Conservation (phyloP, 2,113 vertebrate species). For the Hemibagrus wyckioides region DNA sequence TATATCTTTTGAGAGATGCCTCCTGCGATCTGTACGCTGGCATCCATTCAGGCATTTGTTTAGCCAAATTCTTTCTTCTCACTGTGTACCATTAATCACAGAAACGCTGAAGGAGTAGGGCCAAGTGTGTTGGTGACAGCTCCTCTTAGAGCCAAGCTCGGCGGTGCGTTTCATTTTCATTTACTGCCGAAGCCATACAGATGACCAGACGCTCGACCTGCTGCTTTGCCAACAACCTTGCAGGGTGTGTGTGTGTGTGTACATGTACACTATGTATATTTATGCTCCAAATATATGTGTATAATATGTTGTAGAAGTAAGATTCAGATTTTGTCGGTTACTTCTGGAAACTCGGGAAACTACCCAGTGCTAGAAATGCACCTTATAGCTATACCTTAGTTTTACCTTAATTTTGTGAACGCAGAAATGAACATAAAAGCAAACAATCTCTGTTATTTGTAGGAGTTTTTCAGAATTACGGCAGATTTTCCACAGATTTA, state of each 20-base stretch:
- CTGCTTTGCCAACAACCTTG: constrained; percentile 32
- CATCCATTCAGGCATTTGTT: background rate
- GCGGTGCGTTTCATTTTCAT: constrained; percentile 21
- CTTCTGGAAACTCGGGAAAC: too few relatives aligned
- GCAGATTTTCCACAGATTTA: too few relatives aligned
- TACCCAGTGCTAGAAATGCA: background rate
- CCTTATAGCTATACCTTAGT: too few relatives aligned
- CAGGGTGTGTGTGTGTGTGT: background rate
- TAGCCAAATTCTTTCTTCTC: background rate
- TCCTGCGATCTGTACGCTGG: constrained; percentile 4
- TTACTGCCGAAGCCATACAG: constrained; percentile 26
- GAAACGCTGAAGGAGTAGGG: background rate
- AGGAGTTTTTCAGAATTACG: too few relatives aligned
- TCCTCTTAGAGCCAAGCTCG: background rate
- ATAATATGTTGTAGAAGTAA: background rate
- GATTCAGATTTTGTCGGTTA: too few relatives aligned
- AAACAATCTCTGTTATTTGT: too few relatives aligned
- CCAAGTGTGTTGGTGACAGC: constrained; percentile 2
- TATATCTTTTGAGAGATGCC: background rate
- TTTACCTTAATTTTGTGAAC: too few relatives aligned
- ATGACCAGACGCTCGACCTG: constrained; percentile 39
- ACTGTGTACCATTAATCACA: constrained; percentile 29
- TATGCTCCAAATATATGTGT: background rate
- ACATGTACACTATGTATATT: background rate
- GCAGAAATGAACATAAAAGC: too few relatives aligned